Evolutionary conservation across 2,888 invertebrate genomes (phyloP).

Genomic region (Brachycybe producta): DNA sequence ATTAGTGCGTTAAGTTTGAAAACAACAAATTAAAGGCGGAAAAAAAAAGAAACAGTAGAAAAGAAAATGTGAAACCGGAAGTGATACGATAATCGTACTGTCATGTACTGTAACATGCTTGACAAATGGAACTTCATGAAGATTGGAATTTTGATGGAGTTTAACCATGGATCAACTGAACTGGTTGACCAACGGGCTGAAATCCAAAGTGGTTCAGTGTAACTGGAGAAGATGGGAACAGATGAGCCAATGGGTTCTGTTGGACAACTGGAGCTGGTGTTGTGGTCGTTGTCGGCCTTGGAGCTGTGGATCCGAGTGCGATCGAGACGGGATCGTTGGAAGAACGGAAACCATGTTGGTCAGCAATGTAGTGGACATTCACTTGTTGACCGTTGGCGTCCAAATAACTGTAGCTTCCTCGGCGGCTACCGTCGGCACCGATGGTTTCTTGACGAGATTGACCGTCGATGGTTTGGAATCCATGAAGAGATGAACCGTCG

Average conservation of each 20-base stretch:
- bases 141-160: no score
- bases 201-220: conserved; percentile 3
- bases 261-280: conserved; percentile 3
- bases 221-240: conserved; percentile 1
- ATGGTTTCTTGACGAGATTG: conserved; percentile 10
- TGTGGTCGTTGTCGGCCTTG: conserved; percentile 1
- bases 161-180: no score
- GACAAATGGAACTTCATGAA: no score
- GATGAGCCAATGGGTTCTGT: conserved; percentile 1
- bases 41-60: no score
- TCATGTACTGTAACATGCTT: no score
- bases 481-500: conserved; percentile 10
- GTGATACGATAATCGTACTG: no score
- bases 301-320: not conserved
- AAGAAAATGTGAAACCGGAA: no score
- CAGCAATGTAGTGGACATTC: conserved; percentile 14
- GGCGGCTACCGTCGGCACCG: conserved; percentile 10
- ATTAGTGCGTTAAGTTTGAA: no score
- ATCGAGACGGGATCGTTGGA: conserved; percentile 10
- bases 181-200: no score
- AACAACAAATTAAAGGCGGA: no score
- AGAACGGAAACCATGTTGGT: conserved; percentile 13
- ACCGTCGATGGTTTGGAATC: conserved; percentile 15
- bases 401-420: conserved; percentile 15
- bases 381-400: conserved; percentile 15